Evolutionary conservation across 2,888 invertebrate genomes (phyloP).

Genomic region (Synanthedon andrenaeformis): DNA sequence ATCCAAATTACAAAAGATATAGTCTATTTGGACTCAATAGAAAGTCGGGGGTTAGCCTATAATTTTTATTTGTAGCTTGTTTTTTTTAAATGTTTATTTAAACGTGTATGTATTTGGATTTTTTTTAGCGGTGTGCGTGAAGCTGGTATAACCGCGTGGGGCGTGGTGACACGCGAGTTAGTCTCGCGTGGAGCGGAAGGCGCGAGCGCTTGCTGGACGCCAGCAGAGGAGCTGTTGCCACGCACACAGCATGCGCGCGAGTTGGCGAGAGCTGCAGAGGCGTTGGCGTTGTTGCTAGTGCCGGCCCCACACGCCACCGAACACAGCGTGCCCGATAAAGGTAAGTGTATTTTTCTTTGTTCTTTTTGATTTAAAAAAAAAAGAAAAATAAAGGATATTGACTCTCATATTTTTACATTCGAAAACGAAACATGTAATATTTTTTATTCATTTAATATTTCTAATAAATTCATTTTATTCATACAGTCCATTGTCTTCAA

Average conservation of each 20-base stretch:
- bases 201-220: conserved; percentile 36
- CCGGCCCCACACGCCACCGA: conserved; percentile 32
- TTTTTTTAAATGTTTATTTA: too few relatives aligned
- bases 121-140: conserved; percentile 43
- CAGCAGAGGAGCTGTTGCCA: conserved; percentile 25
- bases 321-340: conserved; percentile 40
- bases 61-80: too few relatives aligned
- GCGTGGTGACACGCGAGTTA: conserved; percentile 37
- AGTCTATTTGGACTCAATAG: too few relatives aligned
- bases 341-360: conserved; percentile 13
- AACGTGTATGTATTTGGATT: too few relatives aligned
- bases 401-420: too few relatives aligned
- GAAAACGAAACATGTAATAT: background rate
- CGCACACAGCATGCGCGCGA: conserved; percentile 14
- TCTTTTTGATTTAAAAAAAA: too few relatives aligned
- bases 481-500: too few relatives aligned
- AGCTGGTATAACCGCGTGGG: conserved; percentile 48
- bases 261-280: conserved; percentile 34
- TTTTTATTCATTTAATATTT: background rate
- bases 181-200: conserved; percentile 28
- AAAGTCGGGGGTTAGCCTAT: too few relatives aligned
- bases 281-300: conserved; percentile 41
- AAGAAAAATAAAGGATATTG: too few relatives aligned
- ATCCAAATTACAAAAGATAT: too few relatives aligned
- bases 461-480: too few relatives aligned